Conservation (phyloP, 2,888 invertebrate species). For the Eucera pruinosa region DNA sequence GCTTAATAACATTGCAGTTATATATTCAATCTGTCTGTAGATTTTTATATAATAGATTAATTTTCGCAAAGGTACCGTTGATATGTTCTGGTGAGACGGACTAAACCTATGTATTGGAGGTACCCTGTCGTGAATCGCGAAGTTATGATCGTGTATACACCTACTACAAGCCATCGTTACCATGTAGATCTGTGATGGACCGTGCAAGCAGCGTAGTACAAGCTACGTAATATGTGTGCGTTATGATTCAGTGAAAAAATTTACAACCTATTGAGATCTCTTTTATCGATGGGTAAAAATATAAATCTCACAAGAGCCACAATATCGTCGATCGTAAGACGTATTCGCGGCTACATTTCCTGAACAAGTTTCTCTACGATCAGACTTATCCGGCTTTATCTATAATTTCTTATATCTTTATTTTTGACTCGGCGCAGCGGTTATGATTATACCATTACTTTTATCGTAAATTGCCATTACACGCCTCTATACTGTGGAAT, state of each 20-base stretch:
- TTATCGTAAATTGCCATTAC: slow-evolving; percentile 25
- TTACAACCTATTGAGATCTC: slow-evolving; percentile 2
- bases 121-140: slow-evolving; percentile 34
- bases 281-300: not conserved
- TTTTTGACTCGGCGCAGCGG: slow-evolving; percentile 28
- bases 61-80: too few species aligned
- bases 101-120: not conserved
- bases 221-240: not conserved
- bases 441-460: slow-evolving; percentile 28
- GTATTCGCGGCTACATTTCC: slow-evolving; percentile 1
- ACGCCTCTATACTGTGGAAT: not conserved
- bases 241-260: not conserved
- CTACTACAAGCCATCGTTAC: slow-evolving; percentile 25
- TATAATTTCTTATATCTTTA: slow-evolving; percentile 36
- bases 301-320: not conserved
- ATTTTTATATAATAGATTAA: too few species aligned
- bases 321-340: not conserved
- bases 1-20: too few species aligned
- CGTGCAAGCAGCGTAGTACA: not conserved
- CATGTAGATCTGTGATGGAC: slow-evolving; percentile 7
- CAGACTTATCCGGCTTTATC: slow-evolving; percentile 6
- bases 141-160: slow-evolving; percentile 44
- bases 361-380: not conserved
- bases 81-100: too few species aligned
- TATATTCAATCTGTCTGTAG: too few species aligned